Conservation (phyloP, 2,888 invertebrate genomes). For the Lydus trimaculatus region DNA sequence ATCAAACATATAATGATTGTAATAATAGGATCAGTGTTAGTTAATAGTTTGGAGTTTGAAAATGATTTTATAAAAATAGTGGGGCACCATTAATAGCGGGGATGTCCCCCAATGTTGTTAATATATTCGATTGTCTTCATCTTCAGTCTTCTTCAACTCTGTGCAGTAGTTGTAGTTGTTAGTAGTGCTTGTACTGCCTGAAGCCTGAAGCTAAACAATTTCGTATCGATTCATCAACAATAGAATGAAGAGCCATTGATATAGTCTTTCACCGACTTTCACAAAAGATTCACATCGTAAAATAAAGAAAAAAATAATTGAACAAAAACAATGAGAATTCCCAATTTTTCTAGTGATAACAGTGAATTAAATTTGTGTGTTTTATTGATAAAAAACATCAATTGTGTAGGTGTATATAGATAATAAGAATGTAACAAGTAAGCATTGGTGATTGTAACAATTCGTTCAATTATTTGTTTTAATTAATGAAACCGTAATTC, state of each 20-base stretch:
- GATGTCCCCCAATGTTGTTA: not conserved
- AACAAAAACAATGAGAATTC: not conserved
- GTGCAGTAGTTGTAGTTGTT: not conserved
- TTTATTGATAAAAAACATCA: not conserved
- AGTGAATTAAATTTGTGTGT: not conserved
- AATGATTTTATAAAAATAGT: not conserved
- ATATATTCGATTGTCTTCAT: not conserved
- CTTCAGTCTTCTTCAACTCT: slow-evolving; percentile 5
- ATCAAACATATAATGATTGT: no score
- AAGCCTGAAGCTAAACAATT: not conserved
- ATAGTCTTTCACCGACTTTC: not conserved
- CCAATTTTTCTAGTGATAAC: not conserved
- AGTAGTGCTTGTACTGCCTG: not conserved
- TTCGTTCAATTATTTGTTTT: not conserved
- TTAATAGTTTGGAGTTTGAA: not conserved
- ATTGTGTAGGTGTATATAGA: no score
- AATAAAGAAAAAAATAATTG: no score
- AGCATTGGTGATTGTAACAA: not conserved
- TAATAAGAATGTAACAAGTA: not conserved
- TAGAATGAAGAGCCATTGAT: not conserved
- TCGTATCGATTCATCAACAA: not conserved
- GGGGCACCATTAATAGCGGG: slow-evolving; percentile 2
- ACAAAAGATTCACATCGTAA: not conserved
- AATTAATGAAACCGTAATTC: not conserved
- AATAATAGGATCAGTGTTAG: not conserved